Base-by-base conservation (phyloP, 2,113 vertebrate species). In the Nicator chloris region DNA sequence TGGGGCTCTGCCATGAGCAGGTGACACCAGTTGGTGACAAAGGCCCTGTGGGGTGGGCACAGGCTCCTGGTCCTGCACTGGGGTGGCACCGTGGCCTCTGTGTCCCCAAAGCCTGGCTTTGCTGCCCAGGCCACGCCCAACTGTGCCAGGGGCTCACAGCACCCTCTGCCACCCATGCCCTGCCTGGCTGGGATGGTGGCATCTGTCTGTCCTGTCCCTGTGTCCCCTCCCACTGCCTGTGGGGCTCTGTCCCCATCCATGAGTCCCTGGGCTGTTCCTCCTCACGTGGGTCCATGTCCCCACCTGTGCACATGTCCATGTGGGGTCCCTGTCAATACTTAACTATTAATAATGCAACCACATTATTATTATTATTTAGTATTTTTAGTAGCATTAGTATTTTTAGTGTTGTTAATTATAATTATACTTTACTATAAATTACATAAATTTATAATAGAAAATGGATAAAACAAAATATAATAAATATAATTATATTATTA, bases 91-190 rank as follows among this genome's bases (percentile, higher is more conserved):
- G 0, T 6, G 33, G n/a, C 13, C 33, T 13, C n/a, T 9, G 33
- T 16, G 82, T 64, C 69, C 89, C 57, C 81, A 22, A 11, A 51
- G 37, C 50, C 13, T 0, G 0, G n/a, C n/a, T n/a, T n/a, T n/a
- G n/a, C 37, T 35, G 40, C 31, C 49, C 6, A 1, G 35, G 51
- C 30, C 83, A 44, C 39, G 35, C 60, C 15, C 17, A 11, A 0
- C 5, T 5, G 12, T 24, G 42, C 7, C 5, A 0, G 50, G 54
- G 75, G 23, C 27, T 47, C 37, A 8, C 0, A 0, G 11, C 35
- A 24, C 27, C 72, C 61, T 6, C 20, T 44, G 59, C 26, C 51
- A 35, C 19, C 44, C 2, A 1, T 2, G 0, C 26, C 19, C 51
- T 31, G 37, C 37, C 42, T 16, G 66, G n/a, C 3, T 6, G 8